A percentile compares a stretch with the other conserved stretches of the same genome.
Conservation (phyloP, 2,797 vertebrate species). For the Luscinia luscinia region DNA sequence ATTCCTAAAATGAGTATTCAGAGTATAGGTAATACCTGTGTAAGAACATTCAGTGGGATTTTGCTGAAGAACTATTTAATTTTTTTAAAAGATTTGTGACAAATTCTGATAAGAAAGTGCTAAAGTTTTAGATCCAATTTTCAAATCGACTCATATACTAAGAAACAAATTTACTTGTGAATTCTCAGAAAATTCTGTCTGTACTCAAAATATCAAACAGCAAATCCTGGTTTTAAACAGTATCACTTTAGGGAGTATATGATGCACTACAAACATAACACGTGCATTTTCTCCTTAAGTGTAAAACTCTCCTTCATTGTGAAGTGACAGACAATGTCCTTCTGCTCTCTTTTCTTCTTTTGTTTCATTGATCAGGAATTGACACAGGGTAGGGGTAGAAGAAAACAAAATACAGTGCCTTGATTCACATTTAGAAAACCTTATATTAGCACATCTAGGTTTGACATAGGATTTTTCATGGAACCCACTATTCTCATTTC, state of each 20-base stretch:
- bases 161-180: neutral
- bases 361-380: neutral
- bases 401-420: rapidly evolving
- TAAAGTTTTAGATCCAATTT: neutral
- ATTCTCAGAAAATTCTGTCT: neutral
- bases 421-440: neutral
- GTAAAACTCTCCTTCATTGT: neutral
- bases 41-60: neutral
- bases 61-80: neutral
- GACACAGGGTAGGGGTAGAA: neutral
- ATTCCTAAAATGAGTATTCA: neutral
- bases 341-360: neutral
- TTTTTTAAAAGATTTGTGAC: neutral
- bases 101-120: neutral
- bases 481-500: neutral
- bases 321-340: neutral
- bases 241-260: neutral
- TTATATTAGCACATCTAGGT: neutral
- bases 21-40: neutral
- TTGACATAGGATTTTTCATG: neutral
- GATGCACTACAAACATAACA: neutral
- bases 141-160: neutral
- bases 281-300: neutral
- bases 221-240: neutral
- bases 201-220: neutral